A percentile compares a stretch with the other conserved stretches of the same genome.
Evolutionary conservation across 2,888 invertebrate species (phyloP).

Genomic region (Latrodectus hesperus): DNA sequence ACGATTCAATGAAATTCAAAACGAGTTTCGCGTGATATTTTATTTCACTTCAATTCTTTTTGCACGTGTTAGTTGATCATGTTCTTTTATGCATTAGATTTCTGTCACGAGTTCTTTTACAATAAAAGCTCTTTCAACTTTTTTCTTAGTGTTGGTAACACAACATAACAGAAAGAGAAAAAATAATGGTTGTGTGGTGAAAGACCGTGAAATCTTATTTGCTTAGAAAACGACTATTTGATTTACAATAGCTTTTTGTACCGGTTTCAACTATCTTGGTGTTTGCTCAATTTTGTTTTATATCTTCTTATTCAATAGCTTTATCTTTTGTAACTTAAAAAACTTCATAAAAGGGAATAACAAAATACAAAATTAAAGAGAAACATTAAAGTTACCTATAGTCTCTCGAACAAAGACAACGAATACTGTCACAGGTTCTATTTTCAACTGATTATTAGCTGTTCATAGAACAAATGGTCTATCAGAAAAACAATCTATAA

Average conservation of each 20-base stretch:
- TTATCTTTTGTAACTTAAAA: too few relatives aligned
- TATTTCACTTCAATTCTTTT: background rate
- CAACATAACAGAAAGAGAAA: background rate
- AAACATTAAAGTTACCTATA: too few relatives aligned
- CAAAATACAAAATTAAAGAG: too few relatives aligned
- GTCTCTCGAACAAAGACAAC: too few relatives aligned
- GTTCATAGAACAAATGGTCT: too few relatives aligned
- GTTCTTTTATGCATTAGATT: background rate
- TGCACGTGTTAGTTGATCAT: background rate
- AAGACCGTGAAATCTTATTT: slow-evolving; percentile 2
- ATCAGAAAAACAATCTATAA: too few relatives aligned
- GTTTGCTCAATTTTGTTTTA: too few relatives aligned
- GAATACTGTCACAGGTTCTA: too few relatives aligned
- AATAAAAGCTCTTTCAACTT: background rate
- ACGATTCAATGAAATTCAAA: background rate
- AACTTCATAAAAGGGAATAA: too few relatives aligned
- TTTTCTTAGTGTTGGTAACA: background rate
- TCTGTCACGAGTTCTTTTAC: background rate
- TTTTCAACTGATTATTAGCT: too few relatives aligned
- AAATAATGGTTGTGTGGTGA: background rate
- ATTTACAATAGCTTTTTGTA: background rate
- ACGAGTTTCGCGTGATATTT: background rate
- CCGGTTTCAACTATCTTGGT: background rate
- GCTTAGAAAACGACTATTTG: background rate
- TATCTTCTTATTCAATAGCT: too few relatives aligned